Evolutionary conservation across 2,888 invertebrate genomes (phyloP).

Genomic region (Cheilosia soror): DNA sequence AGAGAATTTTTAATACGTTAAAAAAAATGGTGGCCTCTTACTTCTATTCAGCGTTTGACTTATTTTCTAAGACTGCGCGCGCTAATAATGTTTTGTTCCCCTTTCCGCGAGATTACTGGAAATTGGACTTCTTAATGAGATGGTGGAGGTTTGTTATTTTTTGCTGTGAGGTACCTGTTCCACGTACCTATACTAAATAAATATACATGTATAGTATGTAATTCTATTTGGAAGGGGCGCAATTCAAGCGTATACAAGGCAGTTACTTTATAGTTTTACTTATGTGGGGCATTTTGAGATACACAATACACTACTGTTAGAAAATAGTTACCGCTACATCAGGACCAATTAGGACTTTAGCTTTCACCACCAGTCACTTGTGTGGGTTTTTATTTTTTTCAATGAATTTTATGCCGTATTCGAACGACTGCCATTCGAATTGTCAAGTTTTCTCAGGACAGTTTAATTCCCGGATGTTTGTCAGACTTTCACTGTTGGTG

Average conservation of each 20-base stretch:
- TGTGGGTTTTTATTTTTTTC: no score
- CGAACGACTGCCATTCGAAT: no score
- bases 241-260: slow-evolving; percentile 48
- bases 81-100: slow-evolving; percentile 60
- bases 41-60: slow-evolving; percentile 57
- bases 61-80: slow-evolving; percentile 62
- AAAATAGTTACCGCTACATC: no score
- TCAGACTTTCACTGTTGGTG: no score
- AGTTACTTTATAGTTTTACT: slow-evolving; percentile 43
- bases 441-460: no score
- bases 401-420: no score
- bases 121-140: slow-evolving; percentile 75
- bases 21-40: background rate
- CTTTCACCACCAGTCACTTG: no score
- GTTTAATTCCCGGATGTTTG: no score
- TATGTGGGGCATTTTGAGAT: no score
- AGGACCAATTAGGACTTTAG: no score
- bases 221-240: slow-evolving; percentile 43
- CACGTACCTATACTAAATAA: slow-evolving; percentile 9
- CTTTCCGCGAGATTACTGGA: slow-evolving; percentile 61
- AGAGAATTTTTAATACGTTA: slow-evolving; percentile 65
- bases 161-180: background rate
- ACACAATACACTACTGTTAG: no score
- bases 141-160: slow-evolving; percentile 46
- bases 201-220: slow-evolving; percentile 14